A percentile compares a stretch with the other conserved stretches of the same genome.
Evolutionary conservation across 1,140 invertebrate genomes (phyloP).

Genomic region (Apis mellifera): Amel_HAv3.1 CM009931.2:9168501-9169000

Average conservation of each 20-base stretch:
- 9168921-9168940: too few relatives aligned
- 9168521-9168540: background rate
- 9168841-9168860: too few relatives aligned
- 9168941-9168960: too few relatives aligned
- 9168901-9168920: too few relatives aligned
- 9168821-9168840: too few relatives aligned
- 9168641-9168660: background rate
- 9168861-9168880: too few relatives aligned
- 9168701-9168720: background rate
- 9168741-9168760: background rate
- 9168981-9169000: too few relatives aligned
- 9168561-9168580: background rate
- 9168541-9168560: background rate
- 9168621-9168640: background rate
- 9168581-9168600: too few relatives aligned
- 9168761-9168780: too few relatives aligned
- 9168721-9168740: too few relatives aligned
- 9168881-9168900: too few relatives aligned
- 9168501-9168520: background rate
- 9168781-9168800: background rate
- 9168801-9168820: background rate
- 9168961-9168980: too few relatives aligned
- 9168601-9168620: background rate
- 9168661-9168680: background rate
- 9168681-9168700: background rate